Base-by-base conservation (phyloP, 2,797 vertebrate species). In the Ctenopoma multispine region DNA sequence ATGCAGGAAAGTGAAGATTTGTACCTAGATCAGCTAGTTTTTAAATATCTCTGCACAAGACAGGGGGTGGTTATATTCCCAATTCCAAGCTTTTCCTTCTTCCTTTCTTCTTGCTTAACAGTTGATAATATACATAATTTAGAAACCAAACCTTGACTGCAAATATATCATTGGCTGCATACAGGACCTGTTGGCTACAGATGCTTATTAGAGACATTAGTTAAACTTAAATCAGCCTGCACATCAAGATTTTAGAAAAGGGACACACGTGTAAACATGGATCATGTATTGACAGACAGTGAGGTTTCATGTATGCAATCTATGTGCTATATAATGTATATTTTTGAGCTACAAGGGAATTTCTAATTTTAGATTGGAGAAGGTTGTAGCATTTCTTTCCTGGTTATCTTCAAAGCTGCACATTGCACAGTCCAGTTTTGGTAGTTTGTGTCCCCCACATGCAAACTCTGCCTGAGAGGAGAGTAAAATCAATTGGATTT, bases 321-420 rank as follows among this genome's bases (percentile, higher is more conserved):
- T 54, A 21, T 15, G 1, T 63, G 27, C 34, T 38, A 13, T 46
- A 7, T 23, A 14, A 31, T 44, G 13, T 36, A 24, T 61, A 36
- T n/a, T 17, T 69, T 57, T 40, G 17, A 58, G 41, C 40, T 46
- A 0, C n/a, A 20, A 50, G 15, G 69, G 7, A 14, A 64, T 56
- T 57, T 49, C 11, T 18, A 44, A 63, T 49, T 58, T 58, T 21
- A 23, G 49, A 54, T 51, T 60, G 24, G 24, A 44, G 18, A 7
- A 29, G 55, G 48, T 69, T 64, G 31, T 23, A 44, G 29, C 20
- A 53, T 67, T 75, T 69, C 23, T 58, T 27, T 55, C 27, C 44
- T 21, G 41, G 61, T 49, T 75, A 81, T 82, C 50, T 79, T 86
- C 61, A 84, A 75, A 86, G 60, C 65, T 63, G 48, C 75, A 71